These are phyloP conservation scores for Cactoblastis cactorum DNA, from an alignment of 2,888 invertebrate species.

Conservation along the genomic window DNA sequence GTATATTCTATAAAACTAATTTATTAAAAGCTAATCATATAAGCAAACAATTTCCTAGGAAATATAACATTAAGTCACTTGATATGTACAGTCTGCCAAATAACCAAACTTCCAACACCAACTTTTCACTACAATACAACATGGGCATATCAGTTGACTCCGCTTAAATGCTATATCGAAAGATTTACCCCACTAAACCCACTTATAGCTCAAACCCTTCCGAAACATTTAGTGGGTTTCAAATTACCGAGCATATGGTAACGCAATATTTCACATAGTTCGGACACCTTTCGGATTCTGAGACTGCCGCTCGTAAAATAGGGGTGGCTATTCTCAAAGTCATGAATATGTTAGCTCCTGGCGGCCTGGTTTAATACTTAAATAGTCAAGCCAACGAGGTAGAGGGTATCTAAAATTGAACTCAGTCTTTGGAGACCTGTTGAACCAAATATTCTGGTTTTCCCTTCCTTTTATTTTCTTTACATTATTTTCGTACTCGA, in stretches of 20 bases:
- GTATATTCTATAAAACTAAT: too few relatives aligned
- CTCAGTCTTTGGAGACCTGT: constrained; percentile 28
- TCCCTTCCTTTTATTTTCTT: background rate
- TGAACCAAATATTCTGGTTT: constrained; percentile 15
- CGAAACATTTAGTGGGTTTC: constrained; percentile 38
- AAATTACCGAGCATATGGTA: constrained; percentile 54
- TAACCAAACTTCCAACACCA: background rate
- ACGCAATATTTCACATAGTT: constrained; percentile 57
- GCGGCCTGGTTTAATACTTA: constrained; percentile 69
- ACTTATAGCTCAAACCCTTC: constrained; percentile 23
- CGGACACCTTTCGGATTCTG: constrained; percentile 66
- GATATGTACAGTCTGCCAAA: too few relatives aligned
- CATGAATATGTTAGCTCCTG: constrained; percentile 72
- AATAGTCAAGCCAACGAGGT: constrained; percentile 52
- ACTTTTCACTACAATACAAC: background rate
- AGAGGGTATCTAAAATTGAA: constrained; percentile 40
- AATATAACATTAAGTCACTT: too few relatives aligned
- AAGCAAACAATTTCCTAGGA: too few relatives aligned
- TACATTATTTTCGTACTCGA: too few relatives aligned
- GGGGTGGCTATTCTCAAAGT: constrained; percentile 59
- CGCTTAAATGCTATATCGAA: constrained; percentile 19
- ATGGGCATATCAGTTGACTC: constrained; percentile 10
- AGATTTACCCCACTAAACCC: constrained; percentile 28
- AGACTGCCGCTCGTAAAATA: constrained; percentile 68
- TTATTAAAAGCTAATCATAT: too few relatives aligned